phyloP scores from a whole-genome alignment of 2,888 invertebrate species.

The Tetrapedia diversipes region DNA sequence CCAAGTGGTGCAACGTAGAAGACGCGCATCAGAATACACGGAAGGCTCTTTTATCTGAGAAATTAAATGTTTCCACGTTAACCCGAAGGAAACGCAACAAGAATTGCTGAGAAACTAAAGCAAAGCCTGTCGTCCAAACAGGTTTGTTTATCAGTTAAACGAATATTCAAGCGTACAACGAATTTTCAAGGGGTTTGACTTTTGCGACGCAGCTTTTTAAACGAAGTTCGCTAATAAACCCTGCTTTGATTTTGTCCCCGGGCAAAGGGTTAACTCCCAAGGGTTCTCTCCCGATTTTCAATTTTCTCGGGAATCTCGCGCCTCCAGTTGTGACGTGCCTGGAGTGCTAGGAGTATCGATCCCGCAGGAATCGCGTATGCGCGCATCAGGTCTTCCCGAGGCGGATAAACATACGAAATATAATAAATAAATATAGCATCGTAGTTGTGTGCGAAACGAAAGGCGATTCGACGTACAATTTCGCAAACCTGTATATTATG shows the following conservation, averaged over 20 bases:
- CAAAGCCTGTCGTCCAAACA: no score
- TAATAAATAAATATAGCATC: conserved; percentile 58
- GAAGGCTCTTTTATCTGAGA: background rate
- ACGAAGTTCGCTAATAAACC: conserved; percentile 2
- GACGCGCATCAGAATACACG: background rate
- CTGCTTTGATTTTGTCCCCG: background rate
- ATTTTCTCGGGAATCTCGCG: conserved; percentile 67
- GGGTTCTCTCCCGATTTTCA: conserved; percentile 49
- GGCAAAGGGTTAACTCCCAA: background rate
- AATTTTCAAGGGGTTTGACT: background rate
- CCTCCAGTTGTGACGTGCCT: conserved; percentile 64
- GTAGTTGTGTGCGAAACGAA: background rate
- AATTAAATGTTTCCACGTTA: no score
- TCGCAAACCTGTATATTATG: background rate
- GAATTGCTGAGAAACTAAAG: no score
- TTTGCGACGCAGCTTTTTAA: background rate
- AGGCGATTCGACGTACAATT: background rate
- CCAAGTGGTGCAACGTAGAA: background rate
- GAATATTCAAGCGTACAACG: background rate
- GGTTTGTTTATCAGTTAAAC: background rate
- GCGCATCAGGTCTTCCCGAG: conserved; percentile 64
- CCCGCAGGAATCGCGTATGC: conserved; percentile 71
- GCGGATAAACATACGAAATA: conserved; percentile 57
- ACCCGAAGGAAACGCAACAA: no score
- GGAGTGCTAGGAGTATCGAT: conserved; percentile 67